These are phyloP conservation scores for Drosophila rubida DNA, from an alignment of 2,888 invertebrate species.

Conservation along the genomic window DNA sequence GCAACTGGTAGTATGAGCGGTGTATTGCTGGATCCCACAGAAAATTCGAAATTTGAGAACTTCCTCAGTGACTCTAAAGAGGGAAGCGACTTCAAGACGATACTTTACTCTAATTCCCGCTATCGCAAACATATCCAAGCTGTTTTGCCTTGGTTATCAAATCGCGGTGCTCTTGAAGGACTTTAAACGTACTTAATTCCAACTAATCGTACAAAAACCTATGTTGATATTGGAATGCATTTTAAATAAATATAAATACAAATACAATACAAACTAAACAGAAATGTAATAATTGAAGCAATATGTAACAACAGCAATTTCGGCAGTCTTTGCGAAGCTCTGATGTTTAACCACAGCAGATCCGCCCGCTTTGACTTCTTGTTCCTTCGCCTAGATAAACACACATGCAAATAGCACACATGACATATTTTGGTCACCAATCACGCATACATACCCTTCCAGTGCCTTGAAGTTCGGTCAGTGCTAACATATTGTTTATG, in stretches of 20 bases:
- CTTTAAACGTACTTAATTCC: not conserved
- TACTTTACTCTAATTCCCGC: constrained; percentile 65
- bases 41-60: constrained; percentile 60
- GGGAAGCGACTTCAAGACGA: constrained; percentile 46
- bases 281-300: no score
- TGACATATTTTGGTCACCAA: no score
- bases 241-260: not conserved
- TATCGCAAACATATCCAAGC: constrained; percentile 72
- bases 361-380: no score
- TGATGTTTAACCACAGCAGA: no score
- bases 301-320: no score
- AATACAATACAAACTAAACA: not conserved
- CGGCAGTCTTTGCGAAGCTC: no score
- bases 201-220: not conserved
- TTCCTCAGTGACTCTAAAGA: constrained; percentile 48
- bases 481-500: no score
- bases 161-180: not conserved
- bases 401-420: no score
- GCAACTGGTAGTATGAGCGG: constrained; percentile 68
- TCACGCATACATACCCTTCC: no score
- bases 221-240: not conserved
- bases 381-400: no score
- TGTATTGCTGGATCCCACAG: constrained; percentile 65
- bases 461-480: no score
- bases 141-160: constrained; percentile 74